Conservation (phyloP, 1,140 invertebrate genomes). For the Brachionus rotundiformis region DNA sequence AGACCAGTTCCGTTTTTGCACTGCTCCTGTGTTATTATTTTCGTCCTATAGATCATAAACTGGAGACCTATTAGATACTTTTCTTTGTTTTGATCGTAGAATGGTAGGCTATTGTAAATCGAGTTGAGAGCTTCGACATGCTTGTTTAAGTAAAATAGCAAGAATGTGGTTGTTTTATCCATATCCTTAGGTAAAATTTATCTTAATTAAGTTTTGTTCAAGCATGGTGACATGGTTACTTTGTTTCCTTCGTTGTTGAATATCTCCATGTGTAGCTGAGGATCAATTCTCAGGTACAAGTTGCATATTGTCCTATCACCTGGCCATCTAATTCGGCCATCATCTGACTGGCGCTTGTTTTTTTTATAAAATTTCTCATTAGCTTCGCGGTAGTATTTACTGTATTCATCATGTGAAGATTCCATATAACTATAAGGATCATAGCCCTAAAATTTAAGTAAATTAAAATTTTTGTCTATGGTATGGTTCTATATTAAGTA, state of each 20-base stretch:
- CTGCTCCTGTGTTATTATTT: conserved; percentile 48
- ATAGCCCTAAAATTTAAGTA: too few relatives aligned
- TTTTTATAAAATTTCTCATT: conserved; percentile 21
- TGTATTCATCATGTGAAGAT: neutral
- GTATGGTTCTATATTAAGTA: too few relatives aligned
- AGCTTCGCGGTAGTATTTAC: conserved; percentile 36
- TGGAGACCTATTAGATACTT: conserved; percentile 47
- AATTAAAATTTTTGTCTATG: too few relatives aligned
- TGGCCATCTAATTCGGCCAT: conserved; percentile 25
- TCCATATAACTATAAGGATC: conserved; percentile 8
- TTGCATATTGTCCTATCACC: conserved; percentile 30
- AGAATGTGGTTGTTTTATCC: conserved; percentile 48
- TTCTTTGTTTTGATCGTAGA: conserved; percentile 42
- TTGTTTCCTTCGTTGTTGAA: conserved; percentile 52
- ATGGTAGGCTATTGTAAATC: conserved; percentile 43
- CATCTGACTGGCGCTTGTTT: conserved; percentile 28
- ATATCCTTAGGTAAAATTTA: neutral
- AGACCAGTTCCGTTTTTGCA: conserved; percentile 25
- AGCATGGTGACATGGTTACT: too few relatives aligned
- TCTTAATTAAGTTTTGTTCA: neutral
- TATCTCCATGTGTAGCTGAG: conserved; percentile 13
- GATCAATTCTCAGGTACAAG: conserved; percentile 49
- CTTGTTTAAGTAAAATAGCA: conserved; percentile 47
- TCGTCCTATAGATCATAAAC: conserved; percentile 49
- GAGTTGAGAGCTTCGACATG: conserved; percentile 49